Evolutionary conservation across 2,113 vertebrate species (phyloP).

Genomic region (Nycticorax nycticorax): DNA sequence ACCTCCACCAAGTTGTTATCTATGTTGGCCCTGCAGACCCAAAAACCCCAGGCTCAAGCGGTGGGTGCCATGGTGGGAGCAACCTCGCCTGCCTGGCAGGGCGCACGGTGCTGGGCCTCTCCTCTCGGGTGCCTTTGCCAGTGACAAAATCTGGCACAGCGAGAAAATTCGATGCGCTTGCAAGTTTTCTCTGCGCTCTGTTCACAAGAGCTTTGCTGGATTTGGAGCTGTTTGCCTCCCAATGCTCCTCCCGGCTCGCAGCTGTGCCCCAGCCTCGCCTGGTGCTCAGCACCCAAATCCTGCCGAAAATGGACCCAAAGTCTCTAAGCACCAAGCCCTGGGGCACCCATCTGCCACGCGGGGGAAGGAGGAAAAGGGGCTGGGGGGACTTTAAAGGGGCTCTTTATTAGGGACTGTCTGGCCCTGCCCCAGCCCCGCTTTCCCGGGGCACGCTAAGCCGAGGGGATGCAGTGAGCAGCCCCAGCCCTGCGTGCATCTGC

Average conservation of each 20-base stretch:
- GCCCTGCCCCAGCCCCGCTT: neutral
- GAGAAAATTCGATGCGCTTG: conserved; percentile 31
- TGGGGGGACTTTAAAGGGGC: neutral
- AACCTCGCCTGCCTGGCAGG: neutral
- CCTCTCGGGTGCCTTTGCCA: neutral
- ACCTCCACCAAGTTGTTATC: neutral
- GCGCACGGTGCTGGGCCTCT: neutral
- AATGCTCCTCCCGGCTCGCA: rapidly evolving
- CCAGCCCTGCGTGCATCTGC: rapidly evolving
- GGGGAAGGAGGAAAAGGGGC: neutral
- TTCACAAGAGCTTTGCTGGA: conserved; percentile 28
- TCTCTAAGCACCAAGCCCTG: neutral
- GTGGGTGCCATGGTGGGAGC: neutral
- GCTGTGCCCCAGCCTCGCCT: neutral
- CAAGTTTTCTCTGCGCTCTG: neutral
- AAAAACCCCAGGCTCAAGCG: rapidly evolving
- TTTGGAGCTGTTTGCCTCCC: conserved; percentile 39
- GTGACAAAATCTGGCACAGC: conserved; percentile 47
- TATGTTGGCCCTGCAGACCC: neutral
- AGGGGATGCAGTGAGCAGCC: neutral
- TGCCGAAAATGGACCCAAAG: neutral
- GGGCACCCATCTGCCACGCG: neutral
- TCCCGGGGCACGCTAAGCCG: rapidly evolving
- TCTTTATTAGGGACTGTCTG: neutral
- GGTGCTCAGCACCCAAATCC: neutral